These are phyloP conservation scores for Gastrophysa polygoni DNA, from an alignment of 2,888 invertebrate species.

Conservation along the genomic window DNA sequence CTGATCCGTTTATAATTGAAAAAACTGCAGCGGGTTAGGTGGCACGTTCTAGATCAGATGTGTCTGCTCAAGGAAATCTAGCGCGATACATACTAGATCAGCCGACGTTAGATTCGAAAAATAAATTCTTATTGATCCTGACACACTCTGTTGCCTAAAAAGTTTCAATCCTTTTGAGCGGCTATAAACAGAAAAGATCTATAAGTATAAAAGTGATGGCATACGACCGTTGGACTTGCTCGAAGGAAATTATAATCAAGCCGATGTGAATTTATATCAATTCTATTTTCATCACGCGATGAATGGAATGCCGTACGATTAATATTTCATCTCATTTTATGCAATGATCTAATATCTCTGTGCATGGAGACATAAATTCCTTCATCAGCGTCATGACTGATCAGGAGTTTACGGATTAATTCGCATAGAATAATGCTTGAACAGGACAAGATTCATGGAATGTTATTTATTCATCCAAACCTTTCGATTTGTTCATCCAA, in stretches of 20 bases:
- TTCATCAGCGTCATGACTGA: too few relatives aligned
- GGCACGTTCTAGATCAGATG: constrained; percentile 36
- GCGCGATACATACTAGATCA: background rate
- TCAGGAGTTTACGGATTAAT: too few relatives aligned
- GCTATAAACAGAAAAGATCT: constrained; percentile 36
- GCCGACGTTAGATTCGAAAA: constrained; percentile 2
- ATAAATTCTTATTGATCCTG: constrained; percentile 23
- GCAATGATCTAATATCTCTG: too few relatives aligned
- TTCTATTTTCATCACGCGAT: too few relatives aligned
- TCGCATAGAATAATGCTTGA: too few relatives aligned
- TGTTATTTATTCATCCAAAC: too few relatives aligned
- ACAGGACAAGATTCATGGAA: too few relatives aligned
- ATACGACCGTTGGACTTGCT: background rate
- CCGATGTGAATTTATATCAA: background rate
- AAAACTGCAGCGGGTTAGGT: constrained; percentile 30
- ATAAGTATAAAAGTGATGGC: constrained; percentile 32
- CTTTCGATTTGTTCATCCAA: too few relatives aligned
- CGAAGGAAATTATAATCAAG: background rate
- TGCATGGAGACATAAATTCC: too few relatives aligned
- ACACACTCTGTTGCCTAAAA: constrained; percentile 26
- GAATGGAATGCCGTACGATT: too few relatives aligned
- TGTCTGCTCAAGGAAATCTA: constrained; percentile 20
- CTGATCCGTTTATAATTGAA: constrained; percentile 45
- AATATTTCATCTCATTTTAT: too few relatives aligned
- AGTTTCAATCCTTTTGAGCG: constrained; percentile 38